These are phyloP conservation scores for Plagiodera versicolora DNA, from an alignment of 2,888 invertebrate species.

Conservation along the genomic window DNA sequence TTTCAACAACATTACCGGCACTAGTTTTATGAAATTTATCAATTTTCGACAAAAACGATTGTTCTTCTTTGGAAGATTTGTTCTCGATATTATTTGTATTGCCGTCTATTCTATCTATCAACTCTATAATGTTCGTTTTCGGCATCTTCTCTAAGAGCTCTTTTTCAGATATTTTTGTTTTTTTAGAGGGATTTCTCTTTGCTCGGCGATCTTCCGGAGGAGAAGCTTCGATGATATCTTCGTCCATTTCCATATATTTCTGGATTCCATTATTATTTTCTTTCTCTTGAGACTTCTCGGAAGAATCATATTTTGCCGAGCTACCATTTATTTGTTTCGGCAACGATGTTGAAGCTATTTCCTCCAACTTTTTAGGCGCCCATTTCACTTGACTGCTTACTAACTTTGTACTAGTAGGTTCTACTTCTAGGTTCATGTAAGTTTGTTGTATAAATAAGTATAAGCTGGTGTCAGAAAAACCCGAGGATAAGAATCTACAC, in stretches of 20 bases:
- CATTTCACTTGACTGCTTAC: background rate
- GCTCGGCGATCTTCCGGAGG: constrained; percentile 31
- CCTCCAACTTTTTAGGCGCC: constrained; percentile 20
- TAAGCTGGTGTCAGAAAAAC: constrained; percentile 52
- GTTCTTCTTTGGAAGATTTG: constrained; percentile 20
- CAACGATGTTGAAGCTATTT: constrained; percentile 27
- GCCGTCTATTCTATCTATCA: constrained; percentile 44
- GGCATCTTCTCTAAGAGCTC: constrained; percentile 32
- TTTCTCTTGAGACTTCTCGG: background rate
- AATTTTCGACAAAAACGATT: constrained; percentile 33
- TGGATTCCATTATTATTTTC: background rate
- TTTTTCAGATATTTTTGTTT: constrained; percentile 20
- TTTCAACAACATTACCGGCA: constrained; percentile 15
- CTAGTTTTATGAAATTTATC: constrained; percentile 32
- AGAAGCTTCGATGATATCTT: constrained; percentile 35
- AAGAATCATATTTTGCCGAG: background rate
- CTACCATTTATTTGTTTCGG: background rate
- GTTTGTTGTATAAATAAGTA: constrained; percentile 58
- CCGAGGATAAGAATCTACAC: constrained; percentile 54
- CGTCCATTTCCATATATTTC: constrained; percentile 13
- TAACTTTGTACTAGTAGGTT: constrained; percentile 37
- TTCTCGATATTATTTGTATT: constrained; percentile 26
- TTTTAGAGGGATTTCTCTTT: constrained; percentile 25
- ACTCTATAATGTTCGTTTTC: constrained; percentile 35
- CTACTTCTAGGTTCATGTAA: constrained; percentile 50